Conservation (phyloP, 2,113 vertebrate species). For the Scomber scombrus region DNA sequence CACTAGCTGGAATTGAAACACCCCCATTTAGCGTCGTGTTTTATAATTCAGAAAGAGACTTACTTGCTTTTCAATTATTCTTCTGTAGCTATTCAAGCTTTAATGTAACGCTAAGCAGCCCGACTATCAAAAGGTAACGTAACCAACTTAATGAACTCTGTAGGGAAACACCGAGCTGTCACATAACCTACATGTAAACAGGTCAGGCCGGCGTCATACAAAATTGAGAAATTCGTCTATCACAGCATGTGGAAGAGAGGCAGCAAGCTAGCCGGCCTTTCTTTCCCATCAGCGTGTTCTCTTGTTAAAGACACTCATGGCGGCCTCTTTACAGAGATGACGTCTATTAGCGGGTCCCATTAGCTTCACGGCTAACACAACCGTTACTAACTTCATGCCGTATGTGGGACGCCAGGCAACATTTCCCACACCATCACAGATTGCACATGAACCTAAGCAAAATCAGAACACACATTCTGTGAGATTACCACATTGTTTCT, state of each 20-base stretch:
- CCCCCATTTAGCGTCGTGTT: constrained; percentile 31
- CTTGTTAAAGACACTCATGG: constrained; percentile 64
- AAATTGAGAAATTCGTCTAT: neutral
- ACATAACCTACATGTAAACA: neutral
- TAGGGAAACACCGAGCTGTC: neutral
- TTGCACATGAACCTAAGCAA: neutral
- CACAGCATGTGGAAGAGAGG: constrained; percentile 1
- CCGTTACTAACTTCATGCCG: neutral
- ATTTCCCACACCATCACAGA: neutral
- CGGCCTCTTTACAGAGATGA: constrained; percentile 76
- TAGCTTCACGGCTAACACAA: constrained; percentile 46
- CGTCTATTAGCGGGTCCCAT: constrained; percentile 67
- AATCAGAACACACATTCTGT: neutral
- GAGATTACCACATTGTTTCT: neutral
- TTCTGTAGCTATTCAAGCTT: neutral
- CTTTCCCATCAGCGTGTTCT: constrained; percentile 60
- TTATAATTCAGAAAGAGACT: constrained; percentile 11
- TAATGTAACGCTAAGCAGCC: neutral
- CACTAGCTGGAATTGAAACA: constrained; percentile 30
- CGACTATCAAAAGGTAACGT: constrained; percentile 38
- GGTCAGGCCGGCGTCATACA: no score
- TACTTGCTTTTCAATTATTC: neutral
- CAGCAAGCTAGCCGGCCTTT: constrained; percentile 40
- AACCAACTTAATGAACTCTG: neutral
- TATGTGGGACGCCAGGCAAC: no score